Evolutionary conservation across 2,797 vertebrate species (phyloP).

Genomic region (Chiloscyllium punctatum): DNA sequence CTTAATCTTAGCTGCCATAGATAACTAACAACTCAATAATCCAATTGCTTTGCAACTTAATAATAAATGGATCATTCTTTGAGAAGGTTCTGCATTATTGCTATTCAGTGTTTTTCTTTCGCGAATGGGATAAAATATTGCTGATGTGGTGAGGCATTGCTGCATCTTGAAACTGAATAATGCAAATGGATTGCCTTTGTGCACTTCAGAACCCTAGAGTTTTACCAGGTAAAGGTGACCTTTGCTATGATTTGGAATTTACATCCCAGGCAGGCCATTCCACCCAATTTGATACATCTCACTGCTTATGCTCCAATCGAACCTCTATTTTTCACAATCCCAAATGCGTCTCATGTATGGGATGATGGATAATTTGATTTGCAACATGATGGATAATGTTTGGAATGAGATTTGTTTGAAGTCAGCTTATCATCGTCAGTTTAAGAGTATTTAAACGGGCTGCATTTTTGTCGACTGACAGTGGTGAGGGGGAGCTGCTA

Average conservation of each 20-base stretch:
- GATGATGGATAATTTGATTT: background rate
- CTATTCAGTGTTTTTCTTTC: background rate
- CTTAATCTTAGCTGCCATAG: background rate
- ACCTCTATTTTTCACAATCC: too few species aligned
- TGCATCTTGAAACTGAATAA: background rate
- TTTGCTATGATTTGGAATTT: background rate
- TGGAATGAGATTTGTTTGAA: background rate
- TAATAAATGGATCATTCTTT: background rate
- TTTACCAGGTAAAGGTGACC: background rate
- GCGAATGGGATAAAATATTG: background rate
- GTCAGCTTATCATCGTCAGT: background rate
- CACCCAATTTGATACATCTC: background rate
- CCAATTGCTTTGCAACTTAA: background rate
- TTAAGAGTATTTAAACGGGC: background rate
- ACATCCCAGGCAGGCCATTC: background rate
- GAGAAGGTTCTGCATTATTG: background rate
- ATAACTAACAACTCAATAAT: background rate
- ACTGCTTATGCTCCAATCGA: background rate
- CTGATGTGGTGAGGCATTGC: background rate
- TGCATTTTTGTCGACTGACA: background rate
- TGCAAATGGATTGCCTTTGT: background rate
- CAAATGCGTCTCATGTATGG: background rate
- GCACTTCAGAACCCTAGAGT: too few species aligned
- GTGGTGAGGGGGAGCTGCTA: background rate
- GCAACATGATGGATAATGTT: background rate